Evolutionary conservation across 2,797 vertebrate genomes (phyloP), one percentile per base, ranked within the genome.

Genomic region (Tiaroga cobitis): DNA sequence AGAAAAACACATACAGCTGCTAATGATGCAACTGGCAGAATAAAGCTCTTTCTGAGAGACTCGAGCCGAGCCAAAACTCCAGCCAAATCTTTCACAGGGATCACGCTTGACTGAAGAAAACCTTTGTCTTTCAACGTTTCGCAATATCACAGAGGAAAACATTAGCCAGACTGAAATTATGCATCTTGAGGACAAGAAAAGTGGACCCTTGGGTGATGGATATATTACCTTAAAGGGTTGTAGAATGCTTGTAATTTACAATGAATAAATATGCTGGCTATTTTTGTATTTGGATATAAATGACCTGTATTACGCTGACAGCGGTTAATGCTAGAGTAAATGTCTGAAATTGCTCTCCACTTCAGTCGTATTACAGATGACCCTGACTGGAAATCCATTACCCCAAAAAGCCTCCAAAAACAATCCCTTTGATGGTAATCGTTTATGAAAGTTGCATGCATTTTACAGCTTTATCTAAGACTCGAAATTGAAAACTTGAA

Each of bases 21-120:
- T 85, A 80, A 85, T 85, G 84, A 80, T 80, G 84, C 26, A 43
- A 85, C 84, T 65, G 84, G 68, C 67, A 80, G 56, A 29, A 65
- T 39, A 74, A 84, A 80, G 18, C 83, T 51, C 24, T 63, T 68
- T 51, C 49, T 21, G 61, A 78, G 74, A 78, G 61, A 84, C 37
- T 41, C 24, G 18, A 80, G 16, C 80, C 4, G 24, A 72, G 41
- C 84, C 76, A 85, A 80, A 85, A 72, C 34, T 74, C 54, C 39
- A 74, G 68, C 68, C 81, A 82, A 82, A 43, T 19, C 37, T 74
- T n/a, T 81, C 67, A 39, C 0, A 81, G 46, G 32, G 65, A 56
- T 21, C 80, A 81, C 0, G 49, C 46, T 81, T 72, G 80, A 81
- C 80, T 70, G 65, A 70, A 19, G 16, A 69, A 81, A 81, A 41